Evolutionary conservation across 2,797 vertebrate species (phyloP).

Genomic region (Odontamblyopus lacepedii): DNA sequence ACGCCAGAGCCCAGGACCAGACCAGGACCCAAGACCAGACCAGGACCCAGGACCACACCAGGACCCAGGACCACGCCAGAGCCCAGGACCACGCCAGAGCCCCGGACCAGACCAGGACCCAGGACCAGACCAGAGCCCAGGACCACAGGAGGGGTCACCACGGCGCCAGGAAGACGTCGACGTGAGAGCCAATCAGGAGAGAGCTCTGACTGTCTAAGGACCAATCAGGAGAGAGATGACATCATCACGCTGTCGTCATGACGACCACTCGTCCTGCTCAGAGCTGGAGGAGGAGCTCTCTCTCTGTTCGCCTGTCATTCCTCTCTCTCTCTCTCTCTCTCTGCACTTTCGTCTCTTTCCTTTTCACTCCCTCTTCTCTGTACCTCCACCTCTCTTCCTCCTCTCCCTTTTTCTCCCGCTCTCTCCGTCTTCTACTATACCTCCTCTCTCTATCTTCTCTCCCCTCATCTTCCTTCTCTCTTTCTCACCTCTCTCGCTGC

Average conservation of each 20-base stretch:
- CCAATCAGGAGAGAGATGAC: neutral
- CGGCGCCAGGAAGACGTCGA: slow-evolving; percentile 14
- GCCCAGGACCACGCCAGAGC: slow-evolving; percentile 56
- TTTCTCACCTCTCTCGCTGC: neutral
- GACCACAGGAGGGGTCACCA: neutral
- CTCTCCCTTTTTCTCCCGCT: too few species aligned
- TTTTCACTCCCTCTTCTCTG: too few species aligned
- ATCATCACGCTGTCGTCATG: slow-evolving; percentile 19
- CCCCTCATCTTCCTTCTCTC: too few species aligned
- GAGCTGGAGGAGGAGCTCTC: slow-evolving; percentile 8
- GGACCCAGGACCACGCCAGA: slow-evolving; percentile 22
- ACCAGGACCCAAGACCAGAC: neutral
- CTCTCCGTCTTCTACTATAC: too few species aligned
- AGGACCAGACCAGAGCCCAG: neutral
- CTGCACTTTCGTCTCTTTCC: too few species aligned
- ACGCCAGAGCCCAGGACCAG: neutral
- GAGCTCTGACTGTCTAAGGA: slow-evolving; percentile 6
- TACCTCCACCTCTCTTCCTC: too few species aligned
- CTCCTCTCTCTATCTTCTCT: too few species aligned
- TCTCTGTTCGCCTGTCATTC: too few species aligned
- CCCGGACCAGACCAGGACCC: neutral
- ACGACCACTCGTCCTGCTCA: slow-evolving; percentile 11
- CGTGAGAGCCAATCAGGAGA: slow-evolving; percentile 10
- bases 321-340: too few species aligned
- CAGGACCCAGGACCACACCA: neutral